Evolutionary conservation across 2,113 vertebrate genomes (phyloP).

Genomic region (Corythoichthys haematopterus): DNA sequence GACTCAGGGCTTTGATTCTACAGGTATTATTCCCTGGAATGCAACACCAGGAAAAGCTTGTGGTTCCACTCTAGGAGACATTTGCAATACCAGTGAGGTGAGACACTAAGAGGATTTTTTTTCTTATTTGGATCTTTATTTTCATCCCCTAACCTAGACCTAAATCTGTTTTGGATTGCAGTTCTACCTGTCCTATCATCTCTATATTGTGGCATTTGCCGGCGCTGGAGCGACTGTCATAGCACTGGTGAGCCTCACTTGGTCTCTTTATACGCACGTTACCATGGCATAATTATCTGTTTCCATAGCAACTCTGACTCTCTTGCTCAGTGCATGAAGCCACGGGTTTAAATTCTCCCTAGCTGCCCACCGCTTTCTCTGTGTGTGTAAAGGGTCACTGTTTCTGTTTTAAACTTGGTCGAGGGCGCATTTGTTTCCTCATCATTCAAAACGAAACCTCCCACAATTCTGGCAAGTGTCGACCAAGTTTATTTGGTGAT

Average conservation of each 20-base stretch:
- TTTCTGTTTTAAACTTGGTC: conserved; percentile 18
- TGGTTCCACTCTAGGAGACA: conserved; percentile 84
- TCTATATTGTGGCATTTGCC: conserved; percentile 95
- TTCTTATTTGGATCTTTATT: neutral
- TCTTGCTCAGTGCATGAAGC: conserved; percentile 23
- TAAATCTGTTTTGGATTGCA: conserved; percentile 43
- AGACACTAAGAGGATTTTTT: conserved; percentile 13
- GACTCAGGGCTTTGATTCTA: conserved; percentile 22
- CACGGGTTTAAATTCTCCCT: conserved; percentile 19
- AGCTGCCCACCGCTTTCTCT: conserved; percentile 23
- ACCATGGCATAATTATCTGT: conserved; percentile 53
- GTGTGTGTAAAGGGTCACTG: conserved; percentile 36
- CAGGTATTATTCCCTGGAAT: conserved; percentile 93
- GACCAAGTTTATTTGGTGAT: neutral
- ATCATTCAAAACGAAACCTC: neutral
- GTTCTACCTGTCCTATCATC: conserved; percentile 98
- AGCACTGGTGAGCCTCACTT: conserved; percentile 82
- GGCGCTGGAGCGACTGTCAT: conserved; percentile 95
- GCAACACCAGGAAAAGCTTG: conserved; percentile 90
- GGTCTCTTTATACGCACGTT: conserved; percentile 52
- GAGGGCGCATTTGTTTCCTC: conserved; percentile 25
- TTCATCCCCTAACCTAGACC: neutral
- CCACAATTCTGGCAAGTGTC: too few relatives aligned
- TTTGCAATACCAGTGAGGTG: conserved; percentile 95
- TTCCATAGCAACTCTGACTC: conserved; percentile 55